These are phyloP conservation scores for Heptranchias perlo DNA, from an alignment of 2,113 vertebrate species.

Conservation along the genomic window DNA sequence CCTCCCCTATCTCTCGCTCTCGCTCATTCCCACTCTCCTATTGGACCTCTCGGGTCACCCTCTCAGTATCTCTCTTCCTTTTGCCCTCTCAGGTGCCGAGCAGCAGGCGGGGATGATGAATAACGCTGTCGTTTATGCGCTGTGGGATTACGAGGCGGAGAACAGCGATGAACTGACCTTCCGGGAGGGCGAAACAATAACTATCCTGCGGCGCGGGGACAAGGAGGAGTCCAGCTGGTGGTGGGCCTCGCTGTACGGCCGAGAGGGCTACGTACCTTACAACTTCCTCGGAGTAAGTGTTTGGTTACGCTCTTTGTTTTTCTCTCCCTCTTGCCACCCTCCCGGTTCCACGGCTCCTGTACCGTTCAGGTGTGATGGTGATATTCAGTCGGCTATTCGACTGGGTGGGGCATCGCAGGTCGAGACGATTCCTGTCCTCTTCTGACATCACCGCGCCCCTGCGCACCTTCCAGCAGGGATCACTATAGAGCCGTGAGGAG, in stretches of 20 bases:
- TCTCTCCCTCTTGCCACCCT: not conserved
- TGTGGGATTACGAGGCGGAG: slow-evolving; percentile 79
- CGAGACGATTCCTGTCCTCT: too few relatives aligned
- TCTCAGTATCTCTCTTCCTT: too few relatives aligned
- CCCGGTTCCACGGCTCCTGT: not conserved
- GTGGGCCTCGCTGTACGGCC: slow-evolving; percentile 77
- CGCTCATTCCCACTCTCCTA: not conserved
- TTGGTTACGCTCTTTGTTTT: not conserved
- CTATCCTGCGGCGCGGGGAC: slow-evolving; percentile 67
- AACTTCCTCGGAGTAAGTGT: slow-evolving; percentile 83
- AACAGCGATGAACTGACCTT: slow-evolving; percentile 75
- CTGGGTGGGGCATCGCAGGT: too few relatives aligned
- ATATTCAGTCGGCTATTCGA: too few relatives aligned
- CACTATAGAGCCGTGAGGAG: too few relatives aligned
- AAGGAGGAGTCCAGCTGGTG: slow-evolving; percentile 72
- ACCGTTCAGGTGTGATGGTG: not conserved
- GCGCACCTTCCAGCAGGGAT: too few relatives aligned
- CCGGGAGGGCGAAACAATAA: slow-evolving; percentile 77
- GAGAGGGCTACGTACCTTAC: slow-evolving; percentile 77
- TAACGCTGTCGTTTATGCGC: slow-evolving; percentile 72
- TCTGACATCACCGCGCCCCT: too few relatives aligned
- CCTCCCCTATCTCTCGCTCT: fast-evolving
- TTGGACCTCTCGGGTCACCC: not conserved
- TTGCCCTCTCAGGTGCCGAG: slow-evolving; percentile 65
- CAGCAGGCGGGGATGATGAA: slow-evolving; percentile 75